These are phyloP conservation scores for Mnemiopsis leidyi DNA, from an alignment of 37 sponge, comb jelly and placozoan genomes.

Conservation along the genomic window DNA sequence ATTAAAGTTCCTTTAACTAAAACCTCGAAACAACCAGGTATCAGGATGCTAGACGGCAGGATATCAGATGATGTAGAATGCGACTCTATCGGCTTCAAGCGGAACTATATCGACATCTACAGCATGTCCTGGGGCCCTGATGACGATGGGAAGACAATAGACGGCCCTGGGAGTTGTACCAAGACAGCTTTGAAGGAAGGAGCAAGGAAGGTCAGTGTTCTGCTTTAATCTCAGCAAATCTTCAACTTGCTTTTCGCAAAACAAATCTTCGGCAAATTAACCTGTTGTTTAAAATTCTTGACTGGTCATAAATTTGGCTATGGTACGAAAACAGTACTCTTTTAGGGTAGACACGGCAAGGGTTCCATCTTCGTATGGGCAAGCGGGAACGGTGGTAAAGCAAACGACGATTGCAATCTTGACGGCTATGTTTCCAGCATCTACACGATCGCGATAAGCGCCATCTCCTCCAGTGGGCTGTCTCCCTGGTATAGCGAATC, in stretches of 20 bases:
- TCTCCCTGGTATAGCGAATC: constrained; percentile 66
- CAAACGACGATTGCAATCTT: constrained; percentile 62
- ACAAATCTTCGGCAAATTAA: too few relatives aligned
- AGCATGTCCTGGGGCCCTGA: constrained; percentile 98
- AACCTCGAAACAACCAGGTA: too few relatives aligned
- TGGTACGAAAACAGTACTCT: too few relatives aligned
- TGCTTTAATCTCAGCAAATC: too few relatives aligned
- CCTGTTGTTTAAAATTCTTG: too few relatives aligned
- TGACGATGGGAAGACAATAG: constrained; percentile 93
- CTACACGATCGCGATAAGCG: constrained; percentile 68
- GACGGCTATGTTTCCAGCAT: constrained; percentile 69
- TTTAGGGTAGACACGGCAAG: constrained; percentile 67
- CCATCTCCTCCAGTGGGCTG: constrained; percentile 26
- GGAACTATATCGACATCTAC: constrained; percentile 95
- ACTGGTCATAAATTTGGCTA: too few relatives aligned
- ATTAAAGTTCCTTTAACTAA: too few relatives aligned
- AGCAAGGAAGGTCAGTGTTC: constrained; percentile 67
- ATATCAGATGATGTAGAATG: constrained; percentile 93
- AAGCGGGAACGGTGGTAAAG: constrained; percentile 66
- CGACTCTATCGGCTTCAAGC: constrained; percentile 78
- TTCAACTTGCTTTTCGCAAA: too few relatives aligned
- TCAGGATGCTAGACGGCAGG: constrained; percentile 95
- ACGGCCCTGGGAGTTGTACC: constrained; percentile 92
- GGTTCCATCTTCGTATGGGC: constrained; percentile 71
- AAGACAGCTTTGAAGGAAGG: constrained; percentile 82